These are phyloP conservation scores for Drosophila pachea DNA, from an alignment of 1,140 invertebrate species.

Conservation along the genomic window DNA sequence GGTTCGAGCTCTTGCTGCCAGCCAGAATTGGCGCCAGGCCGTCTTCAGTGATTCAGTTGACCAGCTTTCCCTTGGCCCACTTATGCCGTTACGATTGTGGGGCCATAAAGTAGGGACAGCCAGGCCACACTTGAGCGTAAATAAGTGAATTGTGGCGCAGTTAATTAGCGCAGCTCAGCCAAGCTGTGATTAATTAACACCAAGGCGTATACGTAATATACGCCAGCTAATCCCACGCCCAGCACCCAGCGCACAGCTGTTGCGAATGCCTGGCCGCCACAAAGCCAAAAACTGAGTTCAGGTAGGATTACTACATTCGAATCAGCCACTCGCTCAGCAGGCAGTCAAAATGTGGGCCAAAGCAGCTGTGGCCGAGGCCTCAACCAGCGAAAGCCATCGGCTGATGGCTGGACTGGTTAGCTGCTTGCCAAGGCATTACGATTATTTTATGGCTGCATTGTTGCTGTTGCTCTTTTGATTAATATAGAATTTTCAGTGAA, in stretches of 20 bases:
- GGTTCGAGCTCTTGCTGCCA: constrained; percentile 22
- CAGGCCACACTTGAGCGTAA: constrained; percentile 22
- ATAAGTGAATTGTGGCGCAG: constrained; percentile 31
- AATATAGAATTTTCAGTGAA: neutral
- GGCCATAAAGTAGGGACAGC: constrained; percentile 27
- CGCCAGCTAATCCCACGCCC: neutral
- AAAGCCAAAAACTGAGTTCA: constrained; percentile 19
- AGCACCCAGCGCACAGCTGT: constrained; percentile 14
- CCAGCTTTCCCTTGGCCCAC: constrained; percentile 26
- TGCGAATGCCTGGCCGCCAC: constrained; percentile 20
- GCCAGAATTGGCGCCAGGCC: constrained; percentile 48
- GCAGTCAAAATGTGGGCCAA: neutral
- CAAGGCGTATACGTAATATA: constrained; percentile 25
- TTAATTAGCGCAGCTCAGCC: constrained; percentile 18
- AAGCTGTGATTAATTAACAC: constrained; percentile 24
- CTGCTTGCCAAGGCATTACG: neutral
- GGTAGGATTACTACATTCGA: neutral
- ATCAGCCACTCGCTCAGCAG: neutral
- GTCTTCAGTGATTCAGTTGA: constrained; percentile 57
- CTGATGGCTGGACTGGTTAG: neutral
- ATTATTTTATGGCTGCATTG: constrained; percentile 2
- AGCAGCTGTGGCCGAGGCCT: constrained; percentile 1
- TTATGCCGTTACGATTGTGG: constrained; percentile 14
- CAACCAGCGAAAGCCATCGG: neutral
- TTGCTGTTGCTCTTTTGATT: constrained; percentile 1